These are phyloP conservation scores for Dinothrombium tinctorium DNA, from an alignment of 1,140 invertebrate genomes.

Conservation along the genomic window DNA sequence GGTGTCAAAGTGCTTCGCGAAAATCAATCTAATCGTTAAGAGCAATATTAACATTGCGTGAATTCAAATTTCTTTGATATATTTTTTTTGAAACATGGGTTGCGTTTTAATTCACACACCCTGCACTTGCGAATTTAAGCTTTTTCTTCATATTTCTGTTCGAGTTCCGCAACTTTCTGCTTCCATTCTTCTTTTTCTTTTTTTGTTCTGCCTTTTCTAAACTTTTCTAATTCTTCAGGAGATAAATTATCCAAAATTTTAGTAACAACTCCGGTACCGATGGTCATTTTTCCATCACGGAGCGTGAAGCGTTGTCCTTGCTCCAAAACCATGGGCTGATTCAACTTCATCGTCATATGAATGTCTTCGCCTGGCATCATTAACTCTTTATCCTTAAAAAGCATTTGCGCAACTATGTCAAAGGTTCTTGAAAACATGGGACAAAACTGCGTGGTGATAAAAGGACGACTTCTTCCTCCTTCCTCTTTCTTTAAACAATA, in stretches of 20 bases:
- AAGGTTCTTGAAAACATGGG: conserved; percentile 80
- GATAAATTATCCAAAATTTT: conserved; percentile 37
- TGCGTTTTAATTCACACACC: too few species aligned
- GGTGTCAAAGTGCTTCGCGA: too few species aligned
- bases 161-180: too few species aligned
- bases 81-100: too few species aligned
- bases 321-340: conserved; percentile 70
- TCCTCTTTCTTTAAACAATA: conserved; percentile 63
- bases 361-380: conserved; percentile 88
- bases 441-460: conserved; percentile 46
- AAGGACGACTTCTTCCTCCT: conserved; percentile 53
- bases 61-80: too few species aligned
- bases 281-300: conserved; percentile 46
- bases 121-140: too few species aligned
- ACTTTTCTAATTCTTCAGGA: conserved; percentile 33
- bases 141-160: too few species aligned
- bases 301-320: conserved; percentile 75
- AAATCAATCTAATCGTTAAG: too few species aligned
- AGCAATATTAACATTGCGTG: too few species aligned
- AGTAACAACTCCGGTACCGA: conserved; percentile 77
- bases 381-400: conserved; percentile 48
- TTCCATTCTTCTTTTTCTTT: conserved; percentile 14
- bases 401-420: conserved; percentile 52
- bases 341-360: conserved; percentile 30
- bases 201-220: conserved; percentile 34